Evolutionary conservation across 2,797 vertebrate genomes (phyloP), one percentile per base, ranked within the genome.

Genomic region (Falco cherrug): DNA sequence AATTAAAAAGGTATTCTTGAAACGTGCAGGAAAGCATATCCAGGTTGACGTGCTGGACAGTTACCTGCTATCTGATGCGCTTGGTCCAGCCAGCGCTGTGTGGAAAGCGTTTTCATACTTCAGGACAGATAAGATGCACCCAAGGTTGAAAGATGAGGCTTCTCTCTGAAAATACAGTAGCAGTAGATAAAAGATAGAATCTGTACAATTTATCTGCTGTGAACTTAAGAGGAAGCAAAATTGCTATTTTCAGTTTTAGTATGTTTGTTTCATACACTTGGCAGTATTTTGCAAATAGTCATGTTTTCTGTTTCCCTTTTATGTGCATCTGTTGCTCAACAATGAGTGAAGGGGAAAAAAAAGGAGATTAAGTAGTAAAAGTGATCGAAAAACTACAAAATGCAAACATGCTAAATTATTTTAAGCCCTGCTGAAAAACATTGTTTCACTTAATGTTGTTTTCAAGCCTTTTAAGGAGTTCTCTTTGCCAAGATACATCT

Each of bases 291-390:
- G 78, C 75, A 83, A 89, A 89, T 83, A 95, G 64, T 83, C 11
- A 4, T 18, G 35, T 89, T 83, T 60, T 90, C 54, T 45, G 21
- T 90, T 95, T 93, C 64, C 70, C 43, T 92, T 76, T 73, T 67
- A 24, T 3, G 47, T 93, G 57, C 82, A 81, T 96, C 94, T 96
- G 95, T 95, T 94, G 56, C 69, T 87, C 76, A 90, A 73, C 35
- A 63, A 47, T 1, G 10, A 89, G 33, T 74, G 60, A 60, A 61
- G 20, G 20, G 24, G 22, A 60, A 61, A 17, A 21, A 20, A 61
- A 65, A 22, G 16, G 26, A 48, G 57, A 75, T 57, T 18, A 81
- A 91, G 41, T 59, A 78, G 57, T 88, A 43, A 71, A 92, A 91
- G 26, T 61, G 48, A 87, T 75, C 33, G 14, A 43, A 95, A 87